Percentiles rank a stretch among this genome's conserved stretches.
phyloP scores from a whole-genome alignment of 2,797 vertebrate genomes.

The Pangasius macronema region DNA sequence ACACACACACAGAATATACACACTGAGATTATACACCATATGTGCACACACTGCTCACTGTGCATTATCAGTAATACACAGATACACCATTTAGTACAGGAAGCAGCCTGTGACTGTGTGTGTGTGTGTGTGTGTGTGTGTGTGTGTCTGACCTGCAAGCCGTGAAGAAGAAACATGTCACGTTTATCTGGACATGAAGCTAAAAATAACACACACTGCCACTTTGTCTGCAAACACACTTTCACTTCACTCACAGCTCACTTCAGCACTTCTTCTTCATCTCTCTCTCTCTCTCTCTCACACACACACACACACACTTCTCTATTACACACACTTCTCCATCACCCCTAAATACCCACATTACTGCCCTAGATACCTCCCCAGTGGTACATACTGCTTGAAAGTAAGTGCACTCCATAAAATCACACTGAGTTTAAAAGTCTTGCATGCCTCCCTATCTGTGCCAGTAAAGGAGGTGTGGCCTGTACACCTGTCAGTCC shows the following conservation, averaged over 20 bases:
- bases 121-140: constrained; percentile 10
- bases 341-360: background rate
- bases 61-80: background rate
- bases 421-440: background rate
- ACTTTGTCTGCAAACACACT: constrained; percentile 38
- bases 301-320: background rate
- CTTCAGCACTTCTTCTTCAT: constrained; percentile 28
- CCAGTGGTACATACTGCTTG: background rate
- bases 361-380: background rate
- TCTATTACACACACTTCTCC: background rate
- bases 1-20: background rate
- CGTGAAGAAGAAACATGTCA: constrained; percentile 60
- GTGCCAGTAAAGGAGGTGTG: background rate
- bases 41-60: background rate
- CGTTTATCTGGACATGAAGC: constrained; percentile 70
- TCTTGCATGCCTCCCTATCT: background rate
- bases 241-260: constrained; percentile 29
- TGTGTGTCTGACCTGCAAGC: constrained; percentile 25
- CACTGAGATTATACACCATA: background rate
- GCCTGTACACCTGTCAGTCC: background rate
- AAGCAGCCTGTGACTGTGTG: background rate
- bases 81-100: background rate
- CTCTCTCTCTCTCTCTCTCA: background rate
- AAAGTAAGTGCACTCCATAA: background rate
- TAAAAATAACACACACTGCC: constrained; percentile 68